Percentiles rank a stretch among this genome's conserved stretches.
Conservation (phyloP, 2,797 vertebrate genomes). For the Thalassophryne amazonica region DNA sequence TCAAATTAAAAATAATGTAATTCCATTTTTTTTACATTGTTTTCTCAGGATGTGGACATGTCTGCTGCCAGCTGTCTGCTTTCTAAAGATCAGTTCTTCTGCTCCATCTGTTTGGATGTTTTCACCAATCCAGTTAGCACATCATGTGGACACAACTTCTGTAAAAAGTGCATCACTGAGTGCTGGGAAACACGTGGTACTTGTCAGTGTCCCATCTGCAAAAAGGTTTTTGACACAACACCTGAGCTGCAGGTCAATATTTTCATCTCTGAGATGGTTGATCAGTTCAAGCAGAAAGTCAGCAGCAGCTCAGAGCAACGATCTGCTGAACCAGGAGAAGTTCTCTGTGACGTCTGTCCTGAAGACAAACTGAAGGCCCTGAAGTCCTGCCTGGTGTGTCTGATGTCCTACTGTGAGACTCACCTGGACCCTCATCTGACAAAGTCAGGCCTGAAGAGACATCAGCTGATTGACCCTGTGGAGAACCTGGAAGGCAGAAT, state of each 20-base stretch:
- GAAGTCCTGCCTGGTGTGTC: slow-evolving; percentile 4
- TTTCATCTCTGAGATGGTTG: not conserved
- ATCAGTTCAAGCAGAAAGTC: not conserved
- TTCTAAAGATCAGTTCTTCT: no score
- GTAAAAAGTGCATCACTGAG: no score
- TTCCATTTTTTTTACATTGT: no score
- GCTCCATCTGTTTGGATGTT: no score
- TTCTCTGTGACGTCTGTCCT: not conserved
- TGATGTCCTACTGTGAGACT: slow-evolving; percentile 1
- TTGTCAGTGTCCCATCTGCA: no score
- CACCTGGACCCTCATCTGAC: not conserved
- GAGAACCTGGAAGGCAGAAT: not conserved
- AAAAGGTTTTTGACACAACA: not conserved
- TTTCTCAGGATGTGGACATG: no score
- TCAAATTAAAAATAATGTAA: no score
- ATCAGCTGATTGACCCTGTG: not conserved
- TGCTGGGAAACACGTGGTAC: no score
- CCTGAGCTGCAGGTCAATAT: not conserved
- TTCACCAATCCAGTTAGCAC: no score
- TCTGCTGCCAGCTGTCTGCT: no score
- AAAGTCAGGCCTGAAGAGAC: not conserved
- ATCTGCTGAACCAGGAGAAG: not conserved
- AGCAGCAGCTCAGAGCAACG: not conserved
- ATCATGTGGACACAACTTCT: no score
- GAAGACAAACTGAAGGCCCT: not conserved